phyloP scores from a whole-genome alignment of 1,140 invertebrate species.

The Danaus melanippus region DNA sequence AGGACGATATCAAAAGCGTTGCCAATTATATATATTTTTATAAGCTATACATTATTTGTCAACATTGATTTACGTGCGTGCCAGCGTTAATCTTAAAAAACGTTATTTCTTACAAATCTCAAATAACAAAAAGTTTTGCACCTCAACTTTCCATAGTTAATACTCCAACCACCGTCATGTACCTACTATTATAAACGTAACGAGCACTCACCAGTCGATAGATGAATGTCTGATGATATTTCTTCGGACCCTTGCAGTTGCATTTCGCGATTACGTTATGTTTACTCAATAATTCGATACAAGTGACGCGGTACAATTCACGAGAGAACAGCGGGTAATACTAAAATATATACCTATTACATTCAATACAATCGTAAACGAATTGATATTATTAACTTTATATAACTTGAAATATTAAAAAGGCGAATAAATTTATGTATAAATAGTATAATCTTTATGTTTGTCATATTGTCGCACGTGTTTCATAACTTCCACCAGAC shows the following conservation, averaged over 20 bases:
- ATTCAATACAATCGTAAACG: too few relatives aligned
- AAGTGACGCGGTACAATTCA: constrained; percentile 26
- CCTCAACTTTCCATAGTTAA: constrained; percentile 13
- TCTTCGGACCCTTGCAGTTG: constrained; percentile 46
- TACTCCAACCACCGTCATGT: constrained; percentile 10
- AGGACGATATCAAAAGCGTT: too few relatives aligned
- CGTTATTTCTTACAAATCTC: too few relatives aligned
- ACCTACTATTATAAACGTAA: constrained; percentile 20
- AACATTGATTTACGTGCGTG: too few relatives aligned
- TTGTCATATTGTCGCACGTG: constrained; percentile 5
- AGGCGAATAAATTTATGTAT: too few relatives aligned
- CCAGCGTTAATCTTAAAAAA: too few relatives aligned
- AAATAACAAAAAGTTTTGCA: constrained; percentile 8
- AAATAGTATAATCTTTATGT: background rate
- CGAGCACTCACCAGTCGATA: constrained; percentile 30
- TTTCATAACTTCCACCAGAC: constrained; percentile 17
- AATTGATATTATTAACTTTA: background rate
- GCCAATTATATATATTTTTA: too few relatives aligned
- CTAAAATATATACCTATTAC: too few relatives aligned
- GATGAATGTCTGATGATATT: constrained; percentile 38
- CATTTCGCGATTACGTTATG: constrained; percentile 58
- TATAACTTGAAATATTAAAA: background rate
- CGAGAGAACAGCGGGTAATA: constrained; percentile 22
- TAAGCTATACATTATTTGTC: too few relatives aligned
- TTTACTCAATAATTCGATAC: constrained; percentile 71